A percentile compares a stretch with the other conserved stretches of the same genome.
Evolutionary conservation across 2,888 invertebrate species (phyloP).

Genomic region (Limnephilus lunatus): DNA sequence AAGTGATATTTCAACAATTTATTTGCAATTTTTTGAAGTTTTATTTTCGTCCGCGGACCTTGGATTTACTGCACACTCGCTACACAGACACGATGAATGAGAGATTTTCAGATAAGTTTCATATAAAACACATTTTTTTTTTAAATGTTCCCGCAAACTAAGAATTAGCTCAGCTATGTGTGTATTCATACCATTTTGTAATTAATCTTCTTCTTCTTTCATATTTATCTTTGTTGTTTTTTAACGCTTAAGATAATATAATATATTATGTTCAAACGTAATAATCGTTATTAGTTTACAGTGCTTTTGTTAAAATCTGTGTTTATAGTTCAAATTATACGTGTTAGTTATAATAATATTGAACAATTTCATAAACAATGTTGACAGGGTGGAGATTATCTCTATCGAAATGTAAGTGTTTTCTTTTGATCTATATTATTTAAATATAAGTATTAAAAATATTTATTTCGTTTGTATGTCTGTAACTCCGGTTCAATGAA

Average conservation of each 20-base stretch:
- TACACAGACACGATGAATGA: background rate
- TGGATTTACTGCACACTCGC: background rate
- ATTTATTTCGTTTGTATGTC: conserved; percentile 67
- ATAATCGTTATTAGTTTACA: background rate
- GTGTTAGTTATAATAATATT: background rate
- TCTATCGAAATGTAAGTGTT: conserved; percentile 72
- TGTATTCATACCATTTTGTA: background rate
- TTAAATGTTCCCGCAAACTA: background rate
- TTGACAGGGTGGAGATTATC: conserved; percentile 73
- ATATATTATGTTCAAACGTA: background rate
- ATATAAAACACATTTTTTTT: background rate
- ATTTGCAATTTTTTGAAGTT: background rate
- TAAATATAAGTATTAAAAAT: no score
- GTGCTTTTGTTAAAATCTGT: background rate
- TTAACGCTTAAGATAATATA: background rate
- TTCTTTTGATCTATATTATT: background rate
- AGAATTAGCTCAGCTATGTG: background rate
- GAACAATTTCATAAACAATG: conserved; percentile 67
- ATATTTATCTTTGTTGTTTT: background rate
- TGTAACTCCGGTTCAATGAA: background rate
- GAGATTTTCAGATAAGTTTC: background rate
- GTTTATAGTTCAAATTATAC: background rate
- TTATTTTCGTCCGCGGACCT: background rate
- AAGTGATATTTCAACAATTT: no score
- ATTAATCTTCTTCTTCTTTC: no score